Evolutionary conservation across 2,113 vertebrate genomes (phyloP), one percentile per base, ranked within the genome.

Genomic region (Cebus imitator): DNA sequence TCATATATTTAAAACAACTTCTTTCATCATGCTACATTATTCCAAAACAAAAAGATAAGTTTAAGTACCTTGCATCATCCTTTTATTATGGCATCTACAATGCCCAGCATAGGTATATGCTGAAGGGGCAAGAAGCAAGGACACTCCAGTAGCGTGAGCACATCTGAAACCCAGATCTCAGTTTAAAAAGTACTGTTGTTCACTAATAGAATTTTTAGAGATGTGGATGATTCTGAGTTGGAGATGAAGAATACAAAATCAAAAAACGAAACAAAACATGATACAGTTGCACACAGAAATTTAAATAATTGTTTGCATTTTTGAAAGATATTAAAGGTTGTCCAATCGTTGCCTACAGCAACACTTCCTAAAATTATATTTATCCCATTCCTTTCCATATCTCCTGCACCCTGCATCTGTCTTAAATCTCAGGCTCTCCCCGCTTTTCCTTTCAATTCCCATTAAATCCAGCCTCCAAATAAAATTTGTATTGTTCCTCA

Each of bases 31-130:
- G 85, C 8, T 70, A 21, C 4, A 40, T 75, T 93, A 84, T 7
- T 78, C 17, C 37, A 35, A 78, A 92, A 81, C 82, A 68, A 48
- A 85, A 76, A 72, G 16, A 5, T 21, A 35, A 73, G 11, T 94
- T 97, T 17, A 70, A 86, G 4, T 87, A 86, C 32, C n/a, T 92
- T 87, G 57, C 32, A 89, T 82, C 57, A 92, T 40, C 48, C 68
- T 92, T 58, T 90, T 90, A 70, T 94, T 73, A 55, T 23, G 82
- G 61, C 32, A 72, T 64, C 66, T 76, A 87, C 57, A 82, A 82
- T 4, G 70, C 25, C 16, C 37, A 85, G 32, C 30, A 85, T 30
- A 85, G 83, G 43, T 20, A 72, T 5, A 52, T 10, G 45, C 27
- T 64, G 11, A 6, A 64, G 2, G 5, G 27, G 61, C 48, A 25